These are phyloP conservation scores for Eupleurogrammus muticus DNA, from an alignment of 2,797 vertebrate species.

Conservation along the genomic window DNA sequence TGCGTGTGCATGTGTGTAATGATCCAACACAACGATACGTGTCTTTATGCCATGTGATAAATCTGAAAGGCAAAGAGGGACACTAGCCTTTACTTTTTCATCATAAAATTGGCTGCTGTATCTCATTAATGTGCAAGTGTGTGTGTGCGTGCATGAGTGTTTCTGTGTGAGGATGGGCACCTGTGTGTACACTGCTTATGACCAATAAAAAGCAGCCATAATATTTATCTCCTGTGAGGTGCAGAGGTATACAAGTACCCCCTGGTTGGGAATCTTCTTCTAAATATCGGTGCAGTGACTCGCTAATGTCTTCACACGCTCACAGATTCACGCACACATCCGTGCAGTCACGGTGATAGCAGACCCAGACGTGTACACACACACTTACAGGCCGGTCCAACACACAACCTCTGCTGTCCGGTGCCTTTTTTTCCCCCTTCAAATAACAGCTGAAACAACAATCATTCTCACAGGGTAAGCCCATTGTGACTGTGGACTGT, in stretches of 20 bases:
- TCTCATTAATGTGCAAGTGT: constrained; percentile 31
- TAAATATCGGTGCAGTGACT: background rate
- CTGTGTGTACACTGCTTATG: background rate
- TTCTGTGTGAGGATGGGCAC: constrained; percentile 1
- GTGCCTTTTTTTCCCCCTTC: constrained; percentile 47
- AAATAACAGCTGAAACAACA: constrained; percentile 82
- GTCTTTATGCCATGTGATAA: constrained; percentile 64
- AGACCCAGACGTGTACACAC: constrained; percentile 14
- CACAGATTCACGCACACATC: constrained; percentile 2
- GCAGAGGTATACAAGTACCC: background rate
- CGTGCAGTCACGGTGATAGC: background rate
- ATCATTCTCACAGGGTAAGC: constrained; percentile 67
- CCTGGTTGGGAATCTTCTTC: background rate
- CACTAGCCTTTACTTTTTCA: constrained; percentile 71
- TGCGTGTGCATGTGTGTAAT: constrained; percentile 39
- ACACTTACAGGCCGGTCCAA: constrained; percentile 21
- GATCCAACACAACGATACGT: constrained; percentile 73
- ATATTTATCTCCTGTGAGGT: background rate
- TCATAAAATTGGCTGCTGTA: constrained; percentile 60
- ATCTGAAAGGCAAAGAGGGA: constrained; percentile 63
- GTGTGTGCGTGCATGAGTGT: background rate
- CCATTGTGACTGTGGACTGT: constrained; percentile 65
- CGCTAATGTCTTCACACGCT: background rate
- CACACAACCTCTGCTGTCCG: constrained; percentile 38
- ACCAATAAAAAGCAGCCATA: constrained; percentile 10